Percentiles rank a stretch among this genome's conserved stretches.
phyloP scores from a whole-genome alignment of 2,888 invertebrate genomes.

The Lottia gigantea region DNA sequence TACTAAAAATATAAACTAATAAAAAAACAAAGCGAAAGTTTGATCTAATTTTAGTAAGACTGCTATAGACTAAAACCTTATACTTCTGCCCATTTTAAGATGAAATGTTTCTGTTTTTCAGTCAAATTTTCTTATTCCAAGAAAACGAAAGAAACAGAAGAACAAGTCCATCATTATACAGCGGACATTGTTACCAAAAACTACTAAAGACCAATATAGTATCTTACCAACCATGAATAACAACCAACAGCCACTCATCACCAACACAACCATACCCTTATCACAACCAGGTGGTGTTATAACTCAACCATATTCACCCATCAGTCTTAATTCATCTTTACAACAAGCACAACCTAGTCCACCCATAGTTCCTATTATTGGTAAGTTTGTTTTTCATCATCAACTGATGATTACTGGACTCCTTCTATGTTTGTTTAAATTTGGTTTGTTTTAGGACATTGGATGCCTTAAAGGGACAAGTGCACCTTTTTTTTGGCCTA shows the following conservation, averaged over 20 bases:
- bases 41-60: no score
- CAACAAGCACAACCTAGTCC: slow-evolving; percentile 8
- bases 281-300: not conserved
- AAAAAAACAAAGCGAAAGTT: no score
- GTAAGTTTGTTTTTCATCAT: no score
- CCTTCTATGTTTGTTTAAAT: no score
- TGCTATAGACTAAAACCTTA: no score
- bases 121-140: slow-evolving; percentile 22
- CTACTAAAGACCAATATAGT: slow-evolving; percentile 34
- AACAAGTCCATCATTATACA: slow-evolving; percentile 48
- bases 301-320: not conserved
- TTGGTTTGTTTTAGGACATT: no score
- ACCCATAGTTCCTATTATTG: not conserved
- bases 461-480: no score
- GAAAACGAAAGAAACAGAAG: slow-evolving; percentile 21
- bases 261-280: slow-evolving; percentile 10
- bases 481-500: no score
- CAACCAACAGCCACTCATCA: slow-evolving; percentile 1
- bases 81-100: not conserved
- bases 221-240: slow-evolving; percentile 29
- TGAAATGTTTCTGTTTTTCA: slow-evolving; percentile 7
- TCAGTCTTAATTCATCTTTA: slow-evolving; percentile 13
- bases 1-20: no score
- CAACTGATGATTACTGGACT: no score
- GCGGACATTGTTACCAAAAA: slow-evolving; percentile 60